Conservation (phyloP, 2,113 vertebrate genomes). For the Megaleporinus macrocephalus region DNA sequence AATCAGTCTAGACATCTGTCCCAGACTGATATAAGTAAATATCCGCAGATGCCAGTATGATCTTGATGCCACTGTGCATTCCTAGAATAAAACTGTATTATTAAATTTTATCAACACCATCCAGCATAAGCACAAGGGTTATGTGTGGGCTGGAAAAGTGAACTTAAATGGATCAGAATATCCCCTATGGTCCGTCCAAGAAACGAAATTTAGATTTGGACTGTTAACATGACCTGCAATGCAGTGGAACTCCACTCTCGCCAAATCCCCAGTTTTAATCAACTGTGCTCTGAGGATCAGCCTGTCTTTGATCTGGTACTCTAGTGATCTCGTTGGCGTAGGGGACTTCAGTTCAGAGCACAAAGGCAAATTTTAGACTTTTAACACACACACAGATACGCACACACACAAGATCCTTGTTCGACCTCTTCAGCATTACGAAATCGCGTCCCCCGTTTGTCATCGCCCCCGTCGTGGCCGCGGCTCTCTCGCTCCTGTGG, state of each 20-base stretch:
- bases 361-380: constrained; percentile 24
- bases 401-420: constrained; percentile 4
- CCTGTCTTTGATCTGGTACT: constrained; percentile 33
- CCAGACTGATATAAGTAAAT: too few species aligned
- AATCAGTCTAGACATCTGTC: too few species aligned
- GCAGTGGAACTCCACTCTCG: constrained; percentile 28
- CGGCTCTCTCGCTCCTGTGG: too few species aligned
- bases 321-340: constrained; percentile 6
- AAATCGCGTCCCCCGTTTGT: not conserved
- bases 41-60: too few species aligned
- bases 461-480: not conserved
- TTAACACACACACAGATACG: too few species aligned
- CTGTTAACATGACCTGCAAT: constrained; percentile 18
- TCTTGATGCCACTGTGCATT: too few species aligned
- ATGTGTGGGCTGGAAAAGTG: not conserved
- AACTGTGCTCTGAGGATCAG: constrained; percentile 49
- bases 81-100: too few species aligned
- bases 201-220: constrained; percentile 28
- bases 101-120: too few species aligned
- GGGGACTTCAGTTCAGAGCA: constrained; percentile 23
- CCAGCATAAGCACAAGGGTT: not conserved
- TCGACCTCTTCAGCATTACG: constrained; percentile 37
- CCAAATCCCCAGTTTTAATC: constrained; percentile 55
- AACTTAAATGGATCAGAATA: constrained; percentile 2
- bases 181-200: constrained; percentile 7